phyloP scores from a whole-genome alignment of 1,140 invertebrate genomes.

The Meteorus sp. region DNA sequence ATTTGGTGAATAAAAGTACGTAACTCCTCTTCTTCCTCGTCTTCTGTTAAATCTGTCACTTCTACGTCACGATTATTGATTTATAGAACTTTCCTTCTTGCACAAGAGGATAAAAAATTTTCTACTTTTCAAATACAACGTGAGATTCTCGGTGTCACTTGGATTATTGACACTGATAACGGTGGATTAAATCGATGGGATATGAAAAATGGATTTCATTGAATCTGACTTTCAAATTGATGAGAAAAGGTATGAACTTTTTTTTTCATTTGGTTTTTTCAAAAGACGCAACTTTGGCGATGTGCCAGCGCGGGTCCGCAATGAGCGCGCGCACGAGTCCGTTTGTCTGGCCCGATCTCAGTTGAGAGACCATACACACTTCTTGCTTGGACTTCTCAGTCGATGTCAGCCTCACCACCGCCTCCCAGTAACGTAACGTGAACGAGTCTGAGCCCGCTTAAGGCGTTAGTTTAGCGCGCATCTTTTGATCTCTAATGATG shows the following conservation, averaged over 20 bases:
- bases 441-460: not conserved
- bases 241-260: not conserved
- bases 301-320: slow-evolving; percentile 16
- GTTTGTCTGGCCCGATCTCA: slow-evolving; percentile 46
- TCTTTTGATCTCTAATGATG: too few species aligned
- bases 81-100: too few species aligned
- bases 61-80: slow-evolving; percentile 13
- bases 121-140: too few species aligned
- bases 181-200: too few species aligned
- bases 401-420: slow-evolving; percentile 40
- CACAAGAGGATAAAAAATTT: too few species aligned
- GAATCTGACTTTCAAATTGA: not conserved
- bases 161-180: not conserved
- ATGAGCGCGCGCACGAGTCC: slow-evolving; percentile 44
- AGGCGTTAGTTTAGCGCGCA: too few species aligned
- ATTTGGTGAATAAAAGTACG: not conserved
- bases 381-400: slow-evolving; percentile 22
- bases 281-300: not conserved
- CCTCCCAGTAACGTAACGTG: slow-evolving; percentile 44
- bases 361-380: slow-evolving; percentile 16
- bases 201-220: too few species aligned
- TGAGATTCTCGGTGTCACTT: too few species aligned
- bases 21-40: slow-evolving; percentile 20
- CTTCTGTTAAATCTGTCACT: slow-evolving; percentile 16
- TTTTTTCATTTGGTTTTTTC: not conserved